A percentile compares a stretch with the other conserved stretches of the same genome.
Evolutionary conservation across 2,113 vertebrate genomes (phyloP).

Genomic region (Burhinus bistriatus): DNA sequence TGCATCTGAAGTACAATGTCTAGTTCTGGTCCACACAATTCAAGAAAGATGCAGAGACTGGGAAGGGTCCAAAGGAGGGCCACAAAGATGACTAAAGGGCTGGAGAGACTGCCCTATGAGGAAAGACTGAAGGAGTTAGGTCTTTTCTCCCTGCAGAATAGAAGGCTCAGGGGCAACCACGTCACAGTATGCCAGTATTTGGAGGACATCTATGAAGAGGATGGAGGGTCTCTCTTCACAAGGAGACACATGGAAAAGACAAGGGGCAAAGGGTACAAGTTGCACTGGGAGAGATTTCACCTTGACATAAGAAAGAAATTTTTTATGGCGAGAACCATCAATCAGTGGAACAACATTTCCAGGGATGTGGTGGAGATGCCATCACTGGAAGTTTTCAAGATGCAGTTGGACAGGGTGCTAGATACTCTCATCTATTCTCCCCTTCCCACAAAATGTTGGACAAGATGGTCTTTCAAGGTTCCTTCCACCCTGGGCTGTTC

Average conservation of each 20-base stretch:
- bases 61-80: neutral
- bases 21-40: neutral
- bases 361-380: too few relatives aligned
- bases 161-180: accelerated
- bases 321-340: neutral
- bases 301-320: neutral
- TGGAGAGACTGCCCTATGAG: neutral
- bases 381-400: neutral
- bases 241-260: neutral
- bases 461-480: accelerated
- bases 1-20: neutral
- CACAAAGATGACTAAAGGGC: neutral
- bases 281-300: accelerated
- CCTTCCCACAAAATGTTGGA: neutral
- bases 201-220: neutral
- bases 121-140: neutral
- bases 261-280: accelerated
- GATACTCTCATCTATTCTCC: neutral
- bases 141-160: neutral
- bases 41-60: neutral
- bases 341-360: neutral
- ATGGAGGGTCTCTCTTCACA: neutral
- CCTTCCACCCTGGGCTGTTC: neutral
- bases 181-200: neutral
- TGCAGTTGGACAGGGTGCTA: neutral